These are phyloP conservation scores for Alethe castanea DNA, from an alignment of 2,113 vertebrate genomes.

Conservation along the genomic window DNA sequence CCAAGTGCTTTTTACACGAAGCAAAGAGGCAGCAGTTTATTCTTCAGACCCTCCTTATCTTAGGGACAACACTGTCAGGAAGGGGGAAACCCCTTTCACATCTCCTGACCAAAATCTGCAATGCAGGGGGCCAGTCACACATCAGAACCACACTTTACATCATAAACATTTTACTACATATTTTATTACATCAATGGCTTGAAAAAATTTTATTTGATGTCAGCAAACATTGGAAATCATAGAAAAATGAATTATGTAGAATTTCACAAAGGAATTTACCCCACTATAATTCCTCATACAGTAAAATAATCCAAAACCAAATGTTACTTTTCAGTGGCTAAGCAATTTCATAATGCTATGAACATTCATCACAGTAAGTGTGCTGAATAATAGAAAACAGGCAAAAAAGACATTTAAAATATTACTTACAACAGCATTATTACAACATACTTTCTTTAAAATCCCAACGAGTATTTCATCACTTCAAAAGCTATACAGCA, in stretches of 20 bases:
- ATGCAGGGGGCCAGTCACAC: neutral
- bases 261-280: constrained; percentile 77
- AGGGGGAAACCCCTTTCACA: rapidly evolving
- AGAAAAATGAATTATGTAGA: constrained; percentile 81
- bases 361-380: constrained; percentile 74
- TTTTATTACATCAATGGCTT: constrained; percentile 78
- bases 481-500: constrained; percentile 81
- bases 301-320: constrained; percentile 69
- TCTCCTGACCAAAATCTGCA: neutral
- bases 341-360: constrained; percentile 78
- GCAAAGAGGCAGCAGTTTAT: neutral
- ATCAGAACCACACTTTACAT: neutral
- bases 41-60: neutral
- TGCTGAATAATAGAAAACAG: constrained; percentile 76
- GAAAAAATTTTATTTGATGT: constrained; percentile 78
- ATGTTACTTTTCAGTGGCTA: constrained; percentile 74
- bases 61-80: neutral
- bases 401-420: constrained; percentile 74
- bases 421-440: constrained; percentile 76
- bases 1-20: neutral
- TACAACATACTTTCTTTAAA: constrained; percentile 76
- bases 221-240: constrained; percentile 79
- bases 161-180: constrained; percentile 17
- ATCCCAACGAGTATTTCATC: constrained; percentile 70
- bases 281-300: constrained; percentile 72